Base-by-base conservation (phyloP, 2,888 invertebrate species). In the Rhopalosiphum nymphaeae region DNA sequence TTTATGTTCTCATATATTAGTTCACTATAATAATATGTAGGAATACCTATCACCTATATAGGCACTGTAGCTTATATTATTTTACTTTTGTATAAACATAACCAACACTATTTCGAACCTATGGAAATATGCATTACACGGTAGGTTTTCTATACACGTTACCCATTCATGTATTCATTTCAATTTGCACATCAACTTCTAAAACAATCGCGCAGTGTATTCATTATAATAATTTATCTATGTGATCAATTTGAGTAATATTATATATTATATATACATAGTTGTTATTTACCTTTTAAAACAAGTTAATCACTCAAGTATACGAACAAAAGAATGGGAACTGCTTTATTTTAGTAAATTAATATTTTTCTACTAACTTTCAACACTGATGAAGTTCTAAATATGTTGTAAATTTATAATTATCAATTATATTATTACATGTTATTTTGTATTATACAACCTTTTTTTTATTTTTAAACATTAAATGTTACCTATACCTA, bases 291-390 rank as follows among this genome's bases (percentile, higher is more conserved):
- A 46, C 36, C 21, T 92, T 90, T 61, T 21, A n/a, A 67, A 92
- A 87, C 36, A 67, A 92, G 10, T 42, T 92, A 92, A 92, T 92
- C 21, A 49, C 49, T 87, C 87, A 92, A 92, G 88, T 92, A 92
- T 49, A 42, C 16, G 36, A 87, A 88, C 92, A 88, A 88, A 49
- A 87, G 49, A 87, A 78, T 78, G 2, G 78, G 21, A 7, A 88
- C 42, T 49, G 29, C 42, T 87, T 29, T 92, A n/a, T 86, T 26
- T n/a, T 26, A 10, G 42, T 56, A 91, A 91, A 85, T 44, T 42
- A 44, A 89, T 56, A 53, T 57, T 85, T 91, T 91, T 78, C 46
- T 56, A n/a, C 21, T 78, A 78, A 78, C 36, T 78, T 78, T 36
- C 78, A 36, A 78, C 78, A 36, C 21, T 21, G 36, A 36, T 11